Percentiles rank a stretch among this genome's conserved stretches.
These are phyloP conservation scores for Morpho achilles DNA, from an alignment of 2,888 invertebrate species.

Conservation along the genomic window DNA sequence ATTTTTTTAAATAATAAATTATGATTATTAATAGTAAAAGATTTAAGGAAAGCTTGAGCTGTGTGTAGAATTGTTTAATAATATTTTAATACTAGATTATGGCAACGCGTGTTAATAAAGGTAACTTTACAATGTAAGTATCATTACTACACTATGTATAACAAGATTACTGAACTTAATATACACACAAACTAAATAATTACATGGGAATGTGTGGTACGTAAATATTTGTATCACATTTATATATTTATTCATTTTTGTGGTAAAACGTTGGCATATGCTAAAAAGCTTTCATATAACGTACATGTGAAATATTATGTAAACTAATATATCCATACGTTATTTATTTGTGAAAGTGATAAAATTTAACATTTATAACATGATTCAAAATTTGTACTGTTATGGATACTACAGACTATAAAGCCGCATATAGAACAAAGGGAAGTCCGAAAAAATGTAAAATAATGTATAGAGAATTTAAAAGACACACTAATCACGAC, in stretches of 20 bases:
- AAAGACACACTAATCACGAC: too few relatives aligned
- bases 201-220: constrained; percentile 56
- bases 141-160: constrained; percentile 44
- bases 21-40: neutral
- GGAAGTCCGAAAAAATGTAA: too few relatives aligned
- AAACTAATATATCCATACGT: constrained; percentile 10
- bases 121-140: constrained; percentile 61
- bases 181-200: constrained; percentile 51
- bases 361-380: constrained; percentile 70
- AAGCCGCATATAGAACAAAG: neutral
- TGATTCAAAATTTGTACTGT: constrained; percentile 44
- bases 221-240: constrained; percentile 24
- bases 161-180: constrained; percentile 45
- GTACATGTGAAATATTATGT: constrained; percentile 6
- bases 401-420: constrained; percentile 26
- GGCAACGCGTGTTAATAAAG: constrained; percentile 68
- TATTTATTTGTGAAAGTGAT: constrained; percentile 39
- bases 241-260: neutral
- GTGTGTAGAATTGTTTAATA: constrained; percentile 3
- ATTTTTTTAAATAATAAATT: neutral
- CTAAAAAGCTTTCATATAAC: too few relatives aligned
- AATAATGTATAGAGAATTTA: too few relatives aligned
- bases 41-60: constrained; percentile 8
- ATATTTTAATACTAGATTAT: constrained; percentile 53
- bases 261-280: too few relatives aligned